Evolutionary conservation across 1,140 invertebrate species (phyloP).

Genomic region (Leptinotarsa texana): DNA sequence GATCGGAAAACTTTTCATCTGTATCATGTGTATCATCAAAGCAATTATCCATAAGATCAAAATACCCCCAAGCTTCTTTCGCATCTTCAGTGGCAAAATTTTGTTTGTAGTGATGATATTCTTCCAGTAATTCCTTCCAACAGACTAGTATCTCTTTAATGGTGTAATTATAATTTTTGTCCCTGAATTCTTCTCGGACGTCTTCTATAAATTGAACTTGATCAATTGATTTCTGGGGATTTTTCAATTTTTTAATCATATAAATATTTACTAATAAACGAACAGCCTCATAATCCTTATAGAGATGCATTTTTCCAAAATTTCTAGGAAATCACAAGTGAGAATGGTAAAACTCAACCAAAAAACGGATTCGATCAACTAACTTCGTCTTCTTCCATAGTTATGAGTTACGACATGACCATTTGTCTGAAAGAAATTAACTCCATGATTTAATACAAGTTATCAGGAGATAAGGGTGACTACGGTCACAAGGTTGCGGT

Average conservation of each 20-base stretch:
- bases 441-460: too few species aligned
- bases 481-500: too few species aligned
- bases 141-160: slow-evolving; percentile 7
- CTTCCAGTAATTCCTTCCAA: slow-evolving; percentile 9
- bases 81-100: slow-evolving; percentile 6
- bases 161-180: background rate
- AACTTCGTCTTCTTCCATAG: too few species aligned
- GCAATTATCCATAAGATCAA: background rate
- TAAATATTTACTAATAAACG: slow-evolving; percentile 15
- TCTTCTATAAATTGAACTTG: slow-evolving; percentile 14
- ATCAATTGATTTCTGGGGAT: slow-evolving; percentile 8
- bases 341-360: too few species aligned
- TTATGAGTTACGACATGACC: too few species aligned
- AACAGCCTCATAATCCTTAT: background rate
- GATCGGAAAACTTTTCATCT: slow-evolving; percentile 5
- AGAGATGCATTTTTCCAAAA: background rate
- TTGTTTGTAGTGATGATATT: slow-evolving; percentile 8
- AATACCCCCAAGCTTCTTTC: slow-evolving; percentile 9
- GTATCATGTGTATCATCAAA: slow-evolving; percentile 9
- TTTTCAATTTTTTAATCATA: slow-evolving; percentile 16
- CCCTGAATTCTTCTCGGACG: background rate
- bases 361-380: too few species aligned
- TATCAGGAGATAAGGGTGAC: too few species aligned
- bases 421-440: background rate
- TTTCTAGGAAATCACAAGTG: background rate